These are phyloP conservation scores for Pipra filicauda DNA, from an alignment of 2,113 vertebrate species.

Conservation along the genomic window DNA sequence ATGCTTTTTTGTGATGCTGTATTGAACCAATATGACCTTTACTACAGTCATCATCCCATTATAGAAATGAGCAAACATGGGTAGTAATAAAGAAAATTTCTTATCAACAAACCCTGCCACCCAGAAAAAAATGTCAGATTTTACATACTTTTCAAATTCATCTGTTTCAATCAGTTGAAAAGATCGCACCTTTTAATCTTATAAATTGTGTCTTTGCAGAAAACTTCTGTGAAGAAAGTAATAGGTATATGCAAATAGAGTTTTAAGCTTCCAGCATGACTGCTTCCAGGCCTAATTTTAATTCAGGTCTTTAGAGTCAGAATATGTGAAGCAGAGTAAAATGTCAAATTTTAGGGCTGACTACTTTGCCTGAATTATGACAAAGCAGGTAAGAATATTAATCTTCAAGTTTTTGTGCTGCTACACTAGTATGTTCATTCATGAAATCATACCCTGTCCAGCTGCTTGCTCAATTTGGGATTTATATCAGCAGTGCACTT, in stretches of 20 bases:
- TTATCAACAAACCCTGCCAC: neutral
- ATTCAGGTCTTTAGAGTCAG: neutral
- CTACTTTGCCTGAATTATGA: neutral
- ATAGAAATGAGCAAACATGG: neutral
- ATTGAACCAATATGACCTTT: neutral
- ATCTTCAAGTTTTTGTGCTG: neutral
- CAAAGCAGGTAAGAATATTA: neutral
- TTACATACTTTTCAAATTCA: neutral
- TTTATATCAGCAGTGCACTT: neutral
- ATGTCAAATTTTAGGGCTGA: neutral
- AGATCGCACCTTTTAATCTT: neutral
- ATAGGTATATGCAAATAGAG: neutral
- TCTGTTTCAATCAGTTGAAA: neutral
- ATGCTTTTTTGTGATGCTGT: neutral
- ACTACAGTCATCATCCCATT: neutral
- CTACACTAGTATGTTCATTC: neutral
- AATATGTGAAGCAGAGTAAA: neutral
- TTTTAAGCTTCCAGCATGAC: neutral
- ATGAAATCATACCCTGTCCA: neutral
- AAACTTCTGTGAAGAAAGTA: neutral
- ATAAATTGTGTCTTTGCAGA: neutral
- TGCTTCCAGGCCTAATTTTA: neutral
- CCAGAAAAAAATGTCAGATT: neutral
- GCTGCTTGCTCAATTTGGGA: neutral
- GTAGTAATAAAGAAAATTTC: constrained; percentile 29